phyloP scores from a whole-genome alignment of 2,888 invertebrate species.

The Latheticus oryzae region DNA sequence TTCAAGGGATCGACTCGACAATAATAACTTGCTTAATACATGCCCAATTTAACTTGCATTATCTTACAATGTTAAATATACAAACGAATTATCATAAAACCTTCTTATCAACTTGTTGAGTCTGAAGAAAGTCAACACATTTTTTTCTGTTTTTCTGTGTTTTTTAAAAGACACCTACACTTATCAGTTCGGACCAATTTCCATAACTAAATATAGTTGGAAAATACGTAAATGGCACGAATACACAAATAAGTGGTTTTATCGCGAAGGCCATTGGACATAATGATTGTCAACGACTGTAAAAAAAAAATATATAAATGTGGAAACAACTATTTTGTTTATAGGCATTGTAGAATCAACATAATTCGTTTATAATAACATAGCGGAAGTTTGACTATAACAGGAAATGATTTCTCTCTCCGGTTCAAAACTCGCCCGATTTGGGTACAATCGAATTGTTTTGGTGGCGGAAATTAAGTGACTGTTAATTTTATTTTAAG shows the following conservation, averaged over 20 bases:
- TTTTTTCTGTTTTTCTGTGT: too few relatives aligned
- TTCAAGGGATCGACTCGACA: too few relatives aligned
- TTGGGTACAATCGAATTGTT: constrained; percentile 4
- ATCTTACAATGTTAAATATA: too few relatives aligned
- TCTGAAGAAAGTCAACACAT: too few relatives aligned
- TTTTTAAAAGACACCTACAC: too few relatives aligned
- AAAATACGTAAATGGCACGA: constrained; percentile 20
- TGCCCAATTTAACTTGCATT: too few relatives aligned
- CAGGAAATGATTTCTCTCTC: constrained; percentile 15
- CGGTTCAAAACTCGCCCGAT: constrained; percentile 8
- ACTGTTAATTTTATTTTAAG: too few relatives aligned
- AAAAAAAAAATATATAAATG: constrained; percentile 15
- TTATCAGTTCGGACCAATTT: background rate
- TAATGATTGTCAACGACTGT: constrained; percentile 5
- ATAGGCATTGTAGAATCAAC: background rate
- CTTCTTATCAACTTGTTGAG: too few relatives aligned
- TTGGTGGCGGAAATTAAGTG: too few relatives aligned
- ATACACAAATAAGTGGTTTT: constrained; percentile 26
- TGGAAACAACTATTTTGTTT: constrained; percentile 6
- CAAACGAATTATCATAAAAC: too few relatives aligned
- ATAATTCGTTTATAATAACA: constrained; percentile 14
- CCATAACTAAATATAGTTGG: background rate
- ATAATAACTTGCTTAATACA: too few relatives aligned
- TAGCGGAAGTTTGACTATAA: background rate
- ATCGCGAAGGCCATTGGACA: constrained; percentile 24